Evolutionary conservation across 2,888 invertebrate genomes (phyloP).

Genomic region (Dermolepida albohirtum): DNA sequence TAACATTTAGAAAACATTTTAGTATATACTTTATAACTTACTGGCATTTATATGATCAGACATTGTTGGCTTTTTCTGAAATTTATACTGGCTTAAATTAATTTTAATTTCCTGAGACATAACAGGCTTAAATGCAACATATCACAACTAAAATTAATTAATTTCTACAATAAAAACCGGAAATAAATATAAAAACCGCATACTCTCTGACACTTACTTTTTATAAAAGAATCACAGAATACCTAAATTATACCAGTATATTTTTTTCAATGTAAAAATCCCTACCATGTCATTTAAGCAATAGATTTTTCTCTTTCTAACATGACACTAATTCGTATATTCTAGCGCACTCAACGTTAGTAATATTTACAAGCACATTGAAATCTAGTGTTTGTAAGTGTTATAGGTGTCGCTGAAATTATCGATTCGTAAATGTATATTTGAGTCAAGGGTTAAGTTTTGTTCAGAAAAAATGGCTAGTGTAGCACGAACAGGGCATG

Average conservation of each 20-base stretch:
- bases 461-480: conserved; percentile 51
- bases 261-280: neutral
- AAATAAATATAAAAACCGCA: too few species aligned
- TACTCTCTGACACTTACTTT: neutral
- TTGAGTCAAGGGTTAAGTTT: conserved; percentile 28
- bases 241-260: neutral
- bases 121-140: conserved; percentile 22
- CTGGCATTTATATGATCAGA: conserved; percentile 53
- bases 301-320: neutral
- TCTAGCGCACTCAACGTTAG: too few species aligned
- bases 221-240: neutral
- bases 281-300: conserved; percentile 4
- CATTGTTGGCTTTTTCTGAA: conserved; percentile 72
- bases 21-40: conserved; percentile 47
- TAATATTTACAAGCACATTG: neutral
- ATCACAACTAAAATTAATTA: conserved; percentile 25
- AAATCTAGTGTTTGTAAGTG: neutral
- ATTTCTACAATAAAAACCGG: too few species aligned
- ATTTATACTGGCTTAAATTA: conserved; percentile 76
- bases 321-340: neutral
- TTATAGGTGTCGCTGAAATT: conserved; percentile 18
- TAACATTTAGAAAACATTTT: neutral
- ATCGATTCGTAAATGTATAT: conserved; percentile 16
- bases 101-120: conserved; percentile 68
- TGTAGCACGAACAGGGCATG: conserved; percentile 52